A percentile compares a stretch with the other conserved stretches of the same genome.
These are phyloP conservation scores for Hyposmocoma kahamanoa DNA, from an alignment of 1,140 invertebrate genomes.

Conservation along the genomic window DNA sequence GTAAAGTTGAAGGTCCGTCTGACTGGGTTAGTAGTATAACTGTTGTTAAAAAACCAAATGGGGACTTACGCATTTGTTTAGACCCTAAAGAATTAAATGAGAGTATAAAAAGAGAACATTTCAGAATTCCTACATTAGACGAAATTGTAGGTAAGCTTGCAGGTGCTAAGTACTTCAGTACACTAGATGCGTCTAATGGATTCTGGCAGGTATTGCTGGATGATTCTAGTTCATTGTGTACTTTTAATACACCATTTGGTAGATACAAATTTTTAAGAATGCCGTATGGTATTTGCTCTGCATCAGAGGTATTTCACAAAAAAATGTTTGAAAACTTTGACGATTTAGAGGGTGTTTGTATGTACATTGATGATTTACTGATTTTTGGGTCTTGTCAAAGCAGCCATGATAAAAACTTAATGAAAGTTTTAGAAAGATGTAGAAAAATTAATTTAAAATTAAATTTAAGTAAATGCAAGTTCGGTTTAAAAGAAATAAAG, in stretches of 20 bases:
- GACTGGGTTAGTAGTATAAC: slow-evolving; percentile 65
- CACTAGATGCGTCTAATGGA: not conserved
- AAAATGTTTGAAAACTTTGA: slow-evolving; percentile 6
- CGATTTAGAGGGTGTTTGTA: slow-evolving; percentile 6
- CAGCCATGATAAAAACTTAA: slow-evolving; percentile 6
- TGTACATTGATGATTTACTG: slow-evolving; percentile 16
- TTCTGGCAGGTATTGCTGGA: slow-evolving; percentile 21
- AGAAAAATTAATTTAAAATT: slow-evolving; percentile 15
- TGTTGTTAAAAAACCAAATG: slow-evolving; percentile 46
- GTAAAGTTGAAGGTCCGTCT: slow-evolving; percentile 12
- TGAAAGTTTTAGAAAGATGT: slow-evolving; percentile 9
- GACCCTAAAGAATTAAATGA: slow-evolving; percentile 4
- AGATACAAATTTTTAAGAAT: slow-evolving; percentile 10
- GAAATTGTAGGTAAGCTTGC: not conserved
- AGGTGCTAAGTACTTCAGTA: slow-evolving; percentile 1
- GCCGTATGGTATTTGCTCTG: slow-evolving; percentile 7
- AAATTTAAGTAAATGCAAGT: slow-evolving; percentile 14
- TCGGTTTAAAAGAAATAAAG: slow-evolving; percentile 6
- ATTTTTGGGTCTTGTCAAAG: not conserved
- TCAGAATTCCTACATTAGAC: slow-evolving; percentile 23
- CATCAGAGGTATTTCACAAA: slow-evolving; percentile 6
- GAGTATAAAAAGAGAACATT: slow-evolving; percentile 2
- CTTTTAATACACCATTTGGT: slow-evolving; percentile 52
- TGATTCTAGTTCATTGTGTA: slow-evolving; percentile 42
- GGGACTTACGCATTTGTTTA: slow-evolving; percentile 21